These are phyloP conservation scores for Gobiocypris rarus DNA, from an alignment of 2,113 vertebrate species.

Conservation along the genomic window DNA sequence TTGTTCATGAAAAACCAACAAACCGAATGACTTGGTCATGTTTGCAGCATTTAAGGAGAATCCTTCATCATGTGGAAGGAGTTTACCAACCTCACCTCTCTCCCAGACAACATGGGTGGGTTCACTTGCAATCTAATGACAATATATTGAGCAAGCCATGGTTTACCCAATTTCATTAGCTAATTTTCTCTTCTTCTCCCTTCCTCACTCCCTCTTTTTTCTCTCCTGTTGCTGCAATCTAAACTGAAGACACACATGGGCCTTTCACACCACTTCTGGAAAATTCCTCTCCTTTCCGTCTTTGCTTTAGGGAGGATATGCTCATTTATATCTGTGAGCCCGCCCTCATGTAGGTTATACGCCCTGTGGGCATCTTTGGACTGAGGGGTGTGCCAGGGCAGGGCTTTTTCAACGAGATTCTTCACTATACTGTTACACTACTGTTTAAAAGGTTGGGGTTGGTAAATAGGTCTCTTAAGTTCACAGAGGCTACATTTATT, in stretches of 20 bases:
- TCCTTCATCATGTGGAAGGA: not conserved
- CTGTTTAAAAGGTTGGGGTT: not conserved
- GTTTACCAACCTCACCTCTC: constrained; percentile 42
- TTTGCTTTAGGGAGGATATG: constrained; percentile 46
- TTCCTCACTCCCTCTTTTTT: not conserved
- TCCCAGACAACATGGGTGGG: constrained; percentile 28
- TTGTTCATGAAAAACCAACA: not conserved
- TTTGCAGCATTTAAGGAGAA: not conserved
- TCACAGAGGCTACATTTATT: not conserved
- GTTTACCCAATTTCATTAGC: constrained; percentile 63
- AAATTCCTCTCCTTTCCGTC: constrained; percentile 55
- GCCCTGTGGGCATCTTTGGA: not conserved
- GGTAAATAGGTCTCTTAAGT: not conserved
- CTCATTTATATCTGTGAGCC: constrained; percentile 6
- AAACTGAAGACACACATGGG: constrained; percentile 17
- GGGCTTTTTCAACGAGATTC: not conserved
- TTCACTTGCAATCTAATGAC: constrained; percentile 28
- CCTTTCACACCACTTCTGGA: constrained; percentile 52
- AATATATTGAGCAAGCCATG: constrained; percentile 52
- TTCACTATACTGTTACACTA: not conserved
- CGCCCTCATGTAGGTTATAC: constrained; percentile 9
- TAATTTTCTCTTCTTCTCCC: not conserved
- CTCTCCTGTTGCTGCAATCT: not conserved
- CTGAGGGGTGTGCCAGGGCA: constrained; percentile 13
- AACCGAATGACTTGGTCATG: not conserved